These are phyloP conservation scores for Sphaerophoria taeniata DNA, from an alignment of 2,888 invertebrate genomes.

Conservation along the genomic window DNA sequence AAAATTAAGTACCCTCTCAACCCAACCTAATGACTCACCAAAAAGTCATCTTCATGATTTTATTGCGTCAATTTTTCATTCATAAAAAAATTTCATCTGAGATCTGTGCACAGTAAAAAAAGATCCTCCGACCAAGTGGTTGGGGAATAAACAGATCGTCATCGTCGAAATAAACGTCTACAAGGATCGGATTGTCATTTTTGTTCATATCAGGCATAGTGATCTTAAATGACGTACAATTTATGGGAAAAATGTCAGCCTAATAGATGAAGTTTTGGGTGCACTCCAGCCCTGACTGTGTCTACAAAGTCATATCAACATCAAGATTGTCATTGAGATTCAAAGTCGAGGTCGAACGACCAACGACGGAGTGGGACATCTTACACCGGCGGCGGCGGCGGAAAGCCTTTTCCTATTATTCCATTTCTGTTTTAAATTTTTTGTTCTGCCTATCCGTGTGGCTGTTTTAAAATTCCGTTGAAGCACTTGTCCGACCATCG, in stretches of 20 bases:
- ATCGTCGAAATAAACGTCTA: not conserved
- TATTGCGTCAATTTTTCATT: slow-evolving; percentile 71
- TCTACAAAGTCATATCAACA: slow-evolving; percentile 26
- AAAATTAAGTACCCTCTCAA: slow-evolving; percentile 17
- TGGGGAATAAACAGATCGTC: slow-evolving; percentile 20
- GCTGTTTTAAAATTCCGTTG: slow-evolving; percentile 52
- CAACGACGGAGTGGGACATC: slow-evolving; percentile 20
- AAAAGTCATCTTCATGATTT: slow-evolving; percentile 67
- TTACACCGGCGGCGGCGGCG: slow-evolving; percentile 7
- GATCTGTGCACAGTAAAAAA: slow-evolving; percentile 16
- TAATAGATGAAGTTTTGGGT: not conserved
- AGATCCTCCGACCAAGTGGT: slow-evolving; percentile 52
- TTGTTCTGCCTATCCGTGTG: not conserved
- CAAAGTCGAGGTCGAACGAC: slow-evolving; percentile 34
- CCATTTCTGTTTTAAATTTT: not conserved
- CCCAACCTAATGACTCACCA: slow-evolving; percentile 62
- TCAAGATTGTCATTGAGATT: slow-evolving; percentile 48
- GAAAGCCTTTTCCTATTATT: slow-evolving; percentile 39
- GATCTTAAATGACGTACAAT: too few species aligned
- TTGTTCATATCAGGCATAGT: too few species aligned
- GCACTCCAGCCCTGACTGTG: not conserved
- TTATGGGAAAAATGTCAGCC: too few species aligned
- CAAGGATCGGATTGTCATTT: not conserved
- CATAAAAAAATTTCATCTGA: slow-evolving; percentile 49
- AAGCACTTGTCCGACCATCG: slow-evolving; percentile 73